These are phyloP conservation scores for Zoanthus gigantus DNA, from an alignment of 92 coral and sea anemone genomes.

Conservation along the genomic window DNA sequence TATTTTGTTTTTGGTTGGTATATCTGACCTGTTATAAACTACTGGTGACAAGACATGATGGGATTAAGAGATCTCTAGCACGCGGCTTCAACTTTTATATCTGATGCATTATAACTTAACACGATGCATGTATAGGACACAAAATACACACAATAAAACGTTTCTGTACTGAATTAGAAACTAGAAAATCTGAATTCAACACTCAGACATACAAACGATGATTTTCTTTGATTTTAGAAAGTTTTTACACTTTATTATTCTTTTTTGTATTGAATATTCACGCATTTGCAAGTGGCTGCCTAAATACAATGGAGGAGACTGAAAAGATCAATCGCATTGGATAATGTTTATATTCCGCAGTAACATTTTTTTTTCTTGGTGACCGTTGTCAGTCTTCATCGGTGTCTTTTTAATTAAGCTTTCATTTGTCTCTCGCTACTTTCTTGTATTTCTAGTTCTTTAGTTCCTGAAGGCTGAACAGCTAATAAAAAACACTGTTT, in stretches of 20 bases:
- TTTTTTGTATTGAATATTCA: neutral
- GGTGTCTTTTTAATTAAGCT: neutral
- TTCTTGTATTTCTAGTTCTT: neutral
- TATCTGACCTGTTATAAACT: conserved; percentile 24
- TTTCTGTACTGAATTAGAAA: conserved; percentile 6
- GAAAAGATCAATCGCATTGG: too few species aligned
- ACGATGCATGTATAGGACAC: neutral
- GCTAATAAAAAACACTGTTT: neutral
- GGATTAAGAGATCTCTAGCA: neutral
- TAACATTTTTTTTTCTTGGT: neutral
- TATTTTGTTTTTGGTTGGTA: conserved; percentile 31
- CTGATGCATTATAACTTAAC: neutral
- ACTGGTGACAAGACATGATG: conserved; percentile 11
- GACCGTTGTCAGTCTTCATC: neutral
- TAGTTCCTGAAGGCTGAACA: neutral
- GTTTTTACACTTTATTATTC: neutral
- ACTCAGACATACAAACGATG: neutral
- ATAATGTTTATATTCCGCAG: too few species aligned
- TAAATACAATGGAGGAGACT: neutral
- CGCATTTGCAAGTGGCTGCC: neutral
- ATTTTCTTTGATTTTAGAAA: neutral
- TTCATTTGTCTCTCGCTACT: neutral
- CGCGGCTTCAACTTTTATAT: neutral
- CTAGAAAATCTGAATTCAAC: neutral
- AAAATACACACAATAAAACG: neutral